A percentile compares a stretch with the other conserved stretches of the same genome.
Evolutionary conservation across 2,888 invertebrate genomes (phyloP).

Genomic region (Lasioglossum zephyrum): DNA sequence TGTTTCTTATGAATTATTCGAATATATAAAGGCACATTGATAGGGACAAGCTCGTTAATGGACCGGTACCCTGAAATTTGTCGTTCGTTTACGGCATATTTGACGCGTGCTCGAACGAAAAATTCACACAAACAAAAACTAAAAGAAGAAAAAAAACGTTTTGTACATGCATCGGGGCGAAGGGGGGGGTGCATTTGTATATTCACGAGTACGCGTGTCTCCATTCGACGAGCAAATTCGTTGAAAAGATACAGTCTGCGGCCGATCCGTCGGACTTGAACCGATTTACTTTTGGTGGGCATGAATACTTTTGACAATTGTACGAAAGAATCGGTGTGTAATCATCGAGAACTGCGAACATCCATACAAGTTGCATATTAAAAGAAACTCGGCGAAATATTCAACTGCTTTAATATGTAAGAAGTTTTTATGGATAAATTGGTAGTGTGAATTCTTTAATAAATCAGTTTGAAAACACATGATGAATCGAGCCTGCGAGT

Average conservation of each 20-base stretch:
- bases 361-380: slow-evolving; percentile 68
- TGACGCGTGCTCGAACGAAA: slow-evolving; percentile 38
- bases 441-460: slow-evolving; percentile 83
- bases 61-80: slow-evolving; percentile 26
- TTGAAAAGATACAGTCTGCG: slow-evolving; percentile 11
- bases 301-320: slow-evolving; percentile 72
- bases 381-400: slow-evolving; percentile 72
- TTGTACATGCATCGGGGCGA: slow-evolving; percentile 15
- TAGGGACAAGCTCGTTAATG: not conserved
- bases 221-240: slow-evolving; percentile 11
- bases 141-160: not conserved
- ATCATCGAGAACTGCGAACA: slow-evolving; percentile 66
- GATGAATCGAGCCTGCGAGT: slow-evolving; percentile 39
- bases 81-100: slow-evolving; percentile 47
- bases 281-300: slow-evolving; percentile 58
- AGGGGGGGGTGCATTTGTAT: not conserved
- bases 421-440: slow-evolving; percentile 83
- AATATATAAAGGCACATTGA: not conserved
- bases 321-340: slow-evolving; percentile 72
- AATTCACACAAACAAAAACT: slow-evolving; percentile 21
- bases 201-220: not conserved
- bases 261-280: slow-evolving; percentile 26
- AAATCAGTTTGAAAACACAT: slow-evolving; percentile 77
- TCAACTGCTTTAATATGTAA: slow-evolving; percentile 82
- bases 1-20: not conserved